Percentiles rank a stretch among this genome's conserved stretches.
Conservation (phyloP, 2,888 invertebrate species). For the Scaptomyza flava region DNA sequence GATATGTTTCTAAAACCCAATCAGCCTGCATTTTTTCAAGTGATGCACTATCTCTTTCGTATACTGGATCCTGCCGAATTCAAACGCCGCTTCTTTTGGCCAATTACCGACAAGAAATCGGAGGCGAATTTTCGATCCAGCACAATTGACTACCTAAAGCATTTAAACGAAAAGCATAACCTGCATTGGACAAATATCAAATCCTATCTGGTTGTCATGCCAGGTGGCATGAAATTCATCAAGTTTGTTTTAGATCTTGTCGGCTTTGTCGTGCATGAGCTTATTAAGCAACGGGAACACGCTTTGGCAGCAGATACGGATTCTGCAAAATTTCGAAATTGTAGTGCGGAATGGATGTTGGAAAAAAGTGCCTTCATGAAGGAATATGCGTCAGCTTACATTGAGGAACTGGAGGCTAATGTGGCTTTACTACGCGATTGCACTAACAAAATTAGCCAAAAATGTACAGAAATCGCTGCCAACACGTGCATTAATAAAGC, state of each 20-base stretch:
- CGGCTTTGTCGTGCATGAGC: slow-evolving; percentile 79
- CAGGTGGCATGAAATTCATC: slow-evolving; percentile 83
- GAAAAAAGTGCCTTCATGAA: slow-evolving; percentile 72
- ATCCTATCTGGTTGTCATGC: slow-evolving; percentile 83
- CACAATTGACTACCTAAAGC: slow-evolving; percentile 82
- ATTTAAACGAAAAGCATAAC: slow-evolving; percentile 82
- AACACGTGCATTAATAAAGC: slow-evolving; percentile 38
- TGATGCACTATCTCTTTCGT: slow-evolving; percentile 83
- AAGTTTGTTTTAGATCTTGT: slow-evolving; percentile 80
- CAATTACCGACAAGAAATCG: slow-evolving; percentile 81
- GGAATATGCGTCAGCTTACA: slow-evolving; percentile 75
- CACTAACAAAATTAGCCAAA: slow-evolving; percentile 45
- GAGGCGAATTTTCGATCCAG: slow-evolving; percentile 82
- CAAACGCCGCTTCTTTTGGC: slow-evolving; percentile 84
- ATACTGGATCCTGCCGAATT: slow-evolving; percentile 82
- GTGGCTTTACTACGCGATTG: slow-evolving; percentile 57
- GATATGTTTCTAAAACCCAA: slow-evolving; percentile 84
- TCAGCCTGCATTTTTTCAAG: slow-evolving; percentile 81
- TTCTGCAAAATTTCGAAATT: slow-evolving; percentile 11
- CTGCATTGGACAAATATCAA: slow-evolving; percentile 81
- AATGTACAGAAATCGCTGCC: slow-evolving; percentile 52
- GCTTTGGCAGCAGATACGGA: slow-evolving; percentile 47
- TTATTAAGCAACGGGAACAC: slow-evolving; percentile 78
- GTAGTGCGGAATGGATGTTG: slow-evolving; percentile 62
- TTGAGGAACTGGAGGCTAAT: slow-evolving; percentile 63